phyloP scores from a whole-genome alignment of 2,888 invertebrate genomes.

The Meganola albula region DNA sequence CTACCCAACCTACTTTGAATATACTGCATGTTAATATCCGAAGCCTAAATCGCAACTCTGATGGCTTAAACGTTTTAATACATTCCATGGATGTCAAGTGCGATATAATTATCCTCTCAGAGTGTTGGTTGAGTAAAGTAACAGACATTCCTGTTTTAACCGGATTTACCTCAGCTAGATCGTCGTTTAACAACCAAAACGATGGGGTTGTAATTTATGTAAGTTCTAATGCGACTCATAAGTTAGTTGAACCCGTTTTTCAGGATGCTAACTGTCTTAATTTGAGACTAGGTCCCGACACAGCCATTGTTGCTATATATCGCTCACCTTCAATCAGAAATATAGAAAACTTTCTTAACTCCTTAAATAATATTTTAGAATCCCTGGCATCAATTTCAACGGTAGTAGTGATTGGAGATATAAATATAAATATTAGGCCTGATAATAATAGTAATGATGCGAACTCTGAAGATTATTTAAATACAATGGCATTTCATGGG shows the following conservation, averaged over 20 bases:
- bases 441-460: neutral
- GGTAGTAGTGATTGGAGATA: neutral
- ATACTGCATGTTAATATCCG: no score
- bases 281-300: neutral
- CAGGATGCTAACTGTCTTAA: neutral
- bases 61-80: no score
- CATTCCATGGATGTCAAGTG: slow-evolving; percentile 1
- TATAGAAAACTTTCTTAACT: neutral
- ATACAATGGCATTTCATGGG: no score
- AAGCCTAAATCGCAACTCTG: no score
- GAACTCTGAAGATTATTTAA: slow-evolving; percentile 4
- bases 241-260: neutral
- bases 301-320: neutral
- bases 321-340: neutral
- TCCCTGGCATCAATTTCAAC: neutral
- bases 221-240: neutral
- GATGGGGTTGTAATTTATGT: neutral
- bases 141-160: neutral
- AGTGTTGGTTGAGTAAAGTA: slow-evolving; percentile 2
- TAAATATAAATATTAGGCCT: slow-evolving; percentile 4
- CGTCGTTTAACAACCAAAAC: neutral
- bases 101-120: slow-evolving; percentile 1
- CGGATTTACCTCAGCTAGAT: slow-evolving; percentile 1
- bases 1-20: no score
- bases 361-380: neutral